Percentiles rank a stretch among this genome's conserved stretches.
Conservation (phyloP, 2,113 vertebrate species). For the Etheostoma spectabile region DNA sequence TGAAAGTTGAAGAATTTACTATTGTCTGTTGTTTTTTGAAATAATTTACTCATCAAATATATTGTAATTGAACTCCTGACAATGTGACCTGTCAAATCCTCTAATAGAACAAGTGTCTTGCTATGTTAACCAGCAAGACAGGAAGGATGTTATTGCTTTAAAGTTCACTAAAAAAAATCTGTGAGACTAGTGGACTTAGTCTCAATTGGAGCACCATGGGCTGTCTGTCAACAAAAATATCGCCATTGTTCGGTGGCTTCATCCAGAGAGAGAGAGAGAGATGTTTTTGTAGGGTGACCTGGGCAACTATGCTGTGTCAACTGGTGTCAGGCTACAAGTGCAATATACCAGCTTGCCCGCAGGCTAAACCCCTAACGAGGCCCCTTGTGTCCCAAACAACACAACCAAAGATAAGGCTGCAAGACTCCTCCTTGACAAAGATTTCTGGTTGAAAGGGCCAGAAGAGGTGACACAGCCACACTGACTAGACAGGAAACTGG, state of each 20-base stretch:
- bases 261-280: slow-evolving; percentile 67
- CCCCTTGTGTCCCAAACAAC: slow-evolving; percentile 79
- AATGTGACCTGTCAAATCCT: slow-evolving; percentile 15
- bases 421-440: slow-evolving; percentile 65
- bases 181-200: slow-evolving; percentile 62
- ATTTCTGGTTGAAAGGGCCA: slow-evolving; percentile 61
- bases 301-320: slow-evolving; percentile 82
- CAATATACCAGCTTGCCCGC: slow-evolving; percentile 71
- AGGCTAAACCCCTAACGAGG: slow-evolving; percentile 70
- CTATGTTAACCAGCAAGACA: slow-evolving; percentile 61
- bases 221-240: slow-evolving; percentile 75
- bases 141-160: slow-evolving; percentile 72
- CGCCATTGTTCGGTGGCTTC: slow-evolving; percentile 75
- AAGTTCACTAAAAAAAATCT: slow-evolving; percentile 59
- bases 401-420: slow-evolving; percentile 67
- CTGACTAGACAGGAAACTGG: slow-evolving; percentile 67
- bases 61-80: neutral
- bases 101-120: slow-evolving; percentile 47
- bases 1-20: neutral
- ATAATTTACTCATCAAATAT: neutral
- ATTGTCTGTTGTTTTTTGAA: neutral
- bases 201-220: slow-evolving; percentile 69
- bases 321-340: slow-evolving; percentile 83
- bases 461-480: slow-evolving; percentile 43
- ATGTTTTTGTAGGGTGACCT: slow-evolving; percentile 84